These are phyloP conservation scores for Thumatha senex DNA, from an alignment of 2,888 invertebrate genomes.

Conservation along the genomic window DNA sequence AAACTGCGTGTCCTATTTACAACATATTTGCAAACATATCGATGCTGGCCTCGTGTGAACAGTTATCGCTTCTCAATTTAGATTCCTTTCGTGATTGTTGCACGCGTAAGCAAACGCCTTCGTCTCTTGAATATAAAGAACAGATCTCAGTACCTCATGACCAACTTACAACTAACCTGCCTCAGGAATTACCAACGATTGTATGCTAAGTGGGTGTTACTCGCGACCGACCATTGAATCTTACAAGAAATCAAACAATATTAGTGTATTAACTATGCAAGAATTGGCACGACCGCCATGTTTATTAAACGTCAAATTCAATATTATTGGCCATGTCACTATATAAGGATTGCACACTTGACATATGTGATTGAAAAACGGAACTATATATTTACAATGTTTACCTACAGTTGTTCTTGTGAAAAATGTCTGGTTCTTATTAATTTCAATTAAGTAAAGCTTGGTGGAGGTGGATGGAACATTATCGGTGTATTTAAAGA, in stretches of 20 bases:
- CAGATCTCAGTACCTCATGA: constrained; percentile 71
- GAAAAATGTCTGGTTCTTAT: no score
- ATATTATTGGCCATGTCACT: constrained; percentile 35
- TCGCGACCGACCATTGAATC: constrained; percentile 37
- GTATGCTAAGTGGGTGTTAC: constrained; percentile 68
- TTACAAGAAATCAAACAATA: no score
- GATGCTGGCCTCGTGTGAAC: constrained; percentile 71
- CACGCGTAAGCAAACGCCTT: constrained; percentile 63
- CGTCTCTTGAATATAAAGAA: constrained; percentile 66
- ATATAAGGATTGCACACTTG: constrained; percentile 28
- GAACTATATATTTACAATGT: constrained; percentile 24
- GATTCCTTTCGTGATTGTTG: constrained; percentile 62
- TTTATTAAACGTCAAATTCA: constrained; percentile 41
- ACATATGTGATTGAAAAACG: constrained; percentile 30
- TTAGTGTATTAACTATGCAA: no score
- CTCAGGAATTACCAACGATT: constrained; percentile 74
- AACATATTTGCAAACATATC: constrained; percentile 66
- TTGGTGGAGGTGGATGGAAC: no score
- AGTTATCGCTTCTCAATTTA: constrained; percentile 72
- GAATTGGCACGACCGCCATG: constrained; percentile 14
- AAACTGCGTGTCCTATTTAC: constrained; percentile 50
- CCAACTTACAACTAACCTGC: constrained; percentile 53
- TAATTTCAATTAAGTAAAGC: no score
- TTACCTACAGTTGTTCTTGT: no score
- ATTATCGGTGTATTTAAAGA: no score